Evolutionary conservation across 2,888 invertebrate genomes (phyloP).

Genomic region (Scaptomyza reducta): DNA sequence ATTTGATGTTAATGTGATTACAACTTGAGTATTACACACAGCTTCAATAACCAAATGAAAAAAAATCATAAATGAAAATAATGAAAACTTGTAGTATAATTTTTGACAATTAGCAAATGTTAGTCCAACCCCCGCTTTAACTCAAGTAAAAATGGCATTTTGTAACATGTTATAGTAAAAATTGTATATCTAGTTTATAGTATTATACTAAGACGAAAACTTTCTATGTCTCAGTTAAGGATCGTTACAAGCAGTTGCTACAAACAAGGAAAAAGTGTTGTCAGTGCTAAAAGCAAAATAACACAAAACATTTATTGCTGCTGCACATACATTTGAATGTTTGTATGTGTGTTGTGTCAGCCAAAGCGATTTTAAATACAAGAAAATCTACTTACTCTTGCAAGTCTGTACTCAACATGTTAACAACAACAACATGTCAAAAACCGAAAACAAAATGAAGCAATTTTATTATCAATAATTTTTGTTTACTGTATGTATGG

Average conservation of each 20-base stretch:
- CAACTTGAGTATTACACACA: conserved; percentile 48
- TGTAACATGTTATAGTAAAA: conserved; percentile 55
- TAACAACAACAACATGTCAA: not conserved
- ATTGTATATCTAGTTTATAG: conserved; percentile 44
- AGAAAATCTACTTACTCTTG: conserved; percentile 6
- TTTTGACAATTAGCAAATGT: conserved; percentile 67
- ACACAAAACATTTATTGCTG: not conserved
- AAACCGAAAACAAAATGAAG: not conserved
- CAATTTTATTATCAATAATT: conserved; percentile 10
- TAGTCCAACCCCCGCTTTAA: conserved; percentile 21
- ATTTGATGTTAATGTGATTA: conserved; percentile 42
- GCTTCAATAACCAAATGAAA: conserved; percentile 47
- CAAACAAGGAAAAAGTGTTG: conserved; percentile 1
- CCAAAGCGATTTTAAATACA: conserved; percentile 20
- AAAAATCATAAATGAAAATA: conserved; percentile 4
- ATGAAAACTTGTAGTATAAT: conserved; percentile 54
- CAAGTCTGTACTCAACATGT: not conserved
- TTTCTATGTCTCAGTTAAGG: not conserved
- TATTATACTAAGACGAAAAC: conserved; percentile 10
- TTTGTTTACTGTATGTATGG: conserved; percentile 27
- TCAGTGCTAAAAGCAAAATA: conserved; percentile 10
- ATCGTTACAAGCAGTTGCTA: not conserved
- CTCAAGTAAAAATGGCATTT: conserved; percentile 53
- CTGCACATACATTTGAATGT: not conserved
- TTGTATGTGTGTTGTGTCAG: not conserved